A percentile compares a stretch with the other conserved stretches of the same genome.
Conservation (phyloP, 2,113 vertebrate species). For the Petrocephalus zakoni region DNA sequence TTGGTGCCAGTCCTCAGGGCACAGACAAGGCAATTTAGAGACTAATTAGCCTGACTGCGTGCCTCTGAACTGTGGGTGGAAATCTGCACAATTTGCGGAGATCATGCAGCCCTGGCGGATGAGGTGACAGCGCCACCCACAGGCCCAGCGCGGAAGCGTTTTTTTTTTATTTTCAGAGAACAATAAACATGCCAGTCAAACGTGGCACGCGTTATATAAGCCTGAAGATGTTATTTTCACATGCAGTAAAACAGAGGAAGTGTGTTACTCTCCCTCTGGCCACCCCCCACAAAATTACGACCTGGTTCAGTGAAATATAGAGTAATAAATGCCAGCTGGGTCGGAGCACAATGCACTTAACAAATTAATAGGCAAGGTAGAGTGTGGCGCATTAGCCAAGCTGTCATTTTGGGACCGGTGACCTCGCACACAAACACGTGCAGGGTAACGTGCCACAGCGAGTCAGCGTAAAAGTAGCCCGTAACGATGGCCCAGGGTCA, state of each 20-base stretch:
- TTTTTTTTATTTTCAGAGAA: neutral
- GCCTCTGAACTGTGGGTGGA: neutral
- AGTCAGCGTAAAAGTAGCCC: neutral
- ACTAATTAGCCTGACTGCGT: neutral
- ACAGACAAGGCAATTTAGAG: neutral
- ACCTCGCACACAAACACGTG: neutral
- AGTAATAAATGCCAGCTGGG: neutral
- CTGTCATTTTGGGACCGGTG: neutral
- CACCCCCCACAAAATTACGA: neutral
- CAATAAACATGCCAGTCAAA: neutral
- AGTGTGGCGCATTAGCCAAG: neutral
- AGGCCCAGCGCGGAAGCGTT: neutral
- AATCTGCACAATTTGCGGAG: neutral
- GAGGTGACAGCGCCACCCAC: neutral
- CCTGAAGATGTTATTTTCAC: neutral
- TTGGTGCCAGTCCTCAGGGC: neutral
- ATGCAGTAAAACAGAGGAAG: neutral
- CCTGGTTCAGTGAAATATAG: neutral
- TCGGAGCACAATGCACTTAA: neutral
- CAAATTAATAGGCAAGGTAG: constrained; percentile 4
- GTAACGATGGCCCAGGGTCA: neutral
- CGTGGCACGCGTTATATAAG: neutral
- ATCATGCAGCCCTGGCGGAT: neutral
- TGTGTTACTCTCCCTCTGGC: neutral
- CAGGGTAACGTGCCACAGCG: neutral